These are phyloP conservation scores for Glandiceps talaboti DNA, from an alignment of 53 echinoderm and acorn worm species.

Conservation along the genomic window DNA sequence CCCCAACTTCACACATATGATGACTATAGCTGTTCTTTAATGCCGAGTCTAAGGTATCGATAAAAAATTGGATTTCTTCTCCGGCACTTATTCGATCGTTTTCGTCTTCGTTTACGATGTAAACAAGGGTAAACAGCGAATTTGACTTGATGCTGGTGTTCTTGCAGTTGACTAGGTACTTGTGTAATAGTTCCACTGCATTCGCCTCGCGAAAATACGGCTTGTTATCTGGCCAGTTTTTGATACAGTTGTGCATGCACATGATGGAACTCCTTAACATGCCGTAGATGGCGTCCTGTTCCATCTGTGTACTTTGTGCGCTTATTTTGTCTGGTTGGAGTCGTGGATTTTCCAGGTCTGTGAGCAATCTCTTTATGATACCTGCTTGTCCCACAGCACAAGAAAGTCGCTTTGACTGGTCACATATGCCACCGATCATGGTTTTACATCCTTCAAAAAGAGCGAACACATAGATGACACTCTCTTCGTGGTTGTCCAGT, in stretches of 20 bases:
- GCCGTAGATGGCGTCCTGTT: not conserved
- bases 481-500: not conserved
- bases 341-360: not conserved
- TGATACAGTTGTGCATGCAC: not conserved
- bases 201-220: slow-evolving; percentile 22
- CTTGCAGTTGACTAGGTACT: slow-evolving; percentile 20
- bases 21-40: not conserved
- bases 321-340: not conserved
- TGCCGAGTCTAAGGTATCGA: not conserved
- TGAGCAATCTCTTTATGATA: not conserved
- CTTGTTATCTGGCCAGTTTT: slow-evolving; percentile 33
- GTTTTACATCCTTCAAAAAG: not conserved
- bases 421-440: not conserved
- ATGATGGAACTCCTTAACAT: not conserved
- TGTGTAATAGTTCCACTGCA: slow-evolving; percentile 12
- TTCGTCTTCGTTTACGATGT: slow-evolving; percentile 54
- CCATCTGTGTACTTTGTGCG: not conserved
- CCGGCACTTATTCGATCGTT: slow-evolving; percentile 33
- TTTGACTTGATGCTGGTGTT: slow-evolving; percentile 41
- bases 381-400: not conserved
- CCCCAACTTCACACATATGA: slow-evolving; percentile 5
- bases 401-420: not conserved
- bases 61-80: not conserved
- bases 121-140: slow-evolving; percentile 40
- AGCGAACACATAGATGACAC: not conserved